Evolutionary conservation across 2,113 vertebrate species (phyloP), one percentile per base, ranked within the genome.

Genomic region (Microtus montanus): DNA sequence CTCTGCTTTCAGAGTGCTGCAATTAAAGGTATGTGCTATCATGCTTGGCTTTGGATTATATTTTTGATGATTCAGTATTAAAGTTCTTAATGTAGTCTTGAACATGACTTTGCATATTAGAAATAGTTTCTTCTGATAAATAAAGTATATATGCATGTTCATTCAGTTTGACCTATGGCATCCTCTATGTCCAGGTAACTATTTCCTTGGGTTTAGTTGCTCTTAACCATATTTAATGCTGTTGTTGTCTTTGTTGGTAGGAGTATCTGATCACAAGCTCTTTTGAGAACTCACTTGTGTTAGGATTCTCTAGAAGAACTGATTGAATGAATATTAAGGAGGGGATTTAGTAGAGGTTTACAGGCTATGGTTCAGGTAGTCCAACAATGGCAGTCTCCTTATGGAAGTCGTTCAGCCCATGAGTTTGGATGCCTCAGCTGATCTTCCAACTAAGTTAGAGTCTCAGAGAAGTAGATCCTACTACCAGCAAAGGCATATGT

Each of bases 1-100:
- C n/a, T 44, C 7, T 64, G 38, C 58, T 63, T 84, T 22, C 24
- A 41, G 24, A 44, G 24, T 63, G n/a, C 58, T 44, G 58, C 26
- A 44, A 41, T 64, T 41, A 84, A 44, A 84, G 58, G 26, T 2
- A 28, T 41, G 4, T 63, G 80, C 2, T 58, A 41, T 63, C 54
- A 83, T 10, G 58, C 8, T 26, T 41, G 58, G 24, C 26, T 84
- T 84, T 64, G 38, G 87, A 64, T 84, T 89, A 91, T n/a, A 68
- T 93, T 94, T 94, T 94, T 79, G 74, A 83, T 80, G 30, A 87
- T 94, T 44, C 11, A 94, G 11, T 83, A 84, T 64, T 73, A 64
- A 10, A 73, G 20, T 86, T 74, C 44, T 96, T 49, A 2, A 91
- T 85, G 13, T 75, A 95, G 38, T 44, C 35, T 77, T 80, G 7